Conservation (phyloP, 2,113 vertebrate genomes). For the Anguilla japonica region DNA sequence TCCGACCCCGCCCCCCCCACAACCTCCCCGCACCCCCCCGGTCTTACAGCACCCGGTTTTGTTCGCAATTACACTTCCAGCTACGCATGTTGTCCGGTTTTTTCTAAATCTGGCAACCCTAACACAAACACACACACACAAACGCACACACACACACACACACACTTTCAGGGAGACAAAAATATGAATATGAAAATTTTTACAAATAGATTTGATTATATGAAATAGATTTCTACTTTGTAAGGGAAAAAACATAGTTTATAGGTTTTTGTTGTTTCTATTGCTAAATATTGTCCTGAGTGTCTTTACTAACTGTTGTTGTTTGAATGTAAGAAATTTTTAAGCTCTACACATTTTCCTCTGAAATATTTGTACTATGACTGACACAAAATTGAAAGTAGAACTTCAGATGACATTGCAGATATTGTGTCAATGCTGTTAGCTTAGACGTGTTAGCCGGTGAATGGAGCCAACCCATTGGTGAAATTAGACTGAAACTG, state of each 20-base stretch:
- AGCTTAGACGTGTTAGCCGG: not conserved
- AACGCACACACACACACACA: not conserved
- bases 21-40: too few relatives aligned
- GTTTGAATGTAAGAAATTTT: constrained; percentile 14
- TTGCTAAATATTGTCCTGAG: constrained; percentile 11
- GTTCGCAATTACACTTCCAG: too few relatives aligned
- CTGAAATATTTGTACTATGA: not conserved
- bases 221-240: constrained; percentile 25
- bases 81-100: too few relatives aligned
- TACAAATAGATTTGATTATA: constrained; percentile 13
- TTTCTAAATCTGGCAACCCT: not conserved
- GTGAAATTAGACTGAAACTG: not conserved
- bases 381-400: not conserved
- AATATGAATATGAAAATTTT: constrained; percentile 15
- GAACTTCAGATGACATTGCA: not conserved
- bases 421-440: not conserved
- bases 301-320: constrained; percentile 17
- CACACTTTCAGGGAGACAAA: constrained; percentile 18
- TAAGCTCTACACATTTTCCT: not conserved
- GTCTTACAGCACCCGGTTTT: too few relatives aligned
- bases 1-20: too few relatives aligned
- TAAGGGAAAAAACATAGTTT: constrained; percentile 23
- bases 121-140: not conserved
- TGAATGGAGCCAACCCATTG: not conserved
- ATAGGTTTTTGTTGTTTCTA: constrained; percentile 12